A percentile compares a stretch with the other conserved stretches of the same genome.
Evolutionary conservation across 2,113 vertebrate species (phyloP).

Genomic region (Calidris pugnax): DNA sequence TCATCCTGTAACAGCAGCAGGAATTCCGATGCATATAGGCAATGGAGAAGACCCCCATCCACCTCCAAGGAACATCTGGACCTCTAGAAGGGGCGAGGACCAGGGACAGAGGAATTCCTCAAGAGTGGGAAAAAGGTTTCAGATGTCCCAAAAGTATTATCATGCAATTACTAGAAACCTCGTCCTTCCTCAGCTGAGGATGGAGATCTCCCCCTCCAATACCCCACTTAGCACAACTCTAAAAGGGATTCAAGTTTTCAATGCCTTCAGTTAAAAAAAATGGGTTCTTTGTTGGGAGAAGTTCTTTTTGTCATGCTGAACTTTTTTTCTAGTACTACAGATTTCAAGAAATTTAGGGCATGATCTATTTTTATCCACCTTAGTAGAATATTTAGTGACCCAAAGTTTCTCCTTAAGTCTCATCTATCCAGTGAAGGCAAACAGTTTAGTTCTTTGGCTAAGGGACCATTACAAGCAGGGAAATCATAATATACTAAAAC

Average conservation of each 20-base stretch:
- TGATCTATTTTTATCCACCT: neutral
- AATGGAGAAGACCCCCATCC: neutral
- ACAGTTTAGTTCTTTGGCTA: neutral
- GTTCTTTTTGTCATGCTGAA: neutral
- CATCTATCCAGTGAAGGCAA: neutral
- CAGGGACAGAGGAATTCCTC: neutral
- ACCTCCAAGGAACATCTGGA: rapidly evolving
- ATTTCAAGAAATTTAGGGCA: neutral
- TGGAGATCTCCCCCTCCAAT: neutral
- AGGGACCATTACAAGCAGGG: neutral
- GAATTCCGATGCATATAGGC: neutral
- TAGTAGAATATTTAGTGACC: neutral
- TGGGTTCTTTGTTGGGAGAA: neutral
- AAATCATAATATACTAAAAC: neutral
- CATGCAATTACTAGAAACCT: neutral
- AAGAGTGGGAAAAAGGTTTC: neutral
- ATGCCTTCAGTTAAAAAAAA: neutral
- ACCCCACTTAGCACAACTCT: neutral
- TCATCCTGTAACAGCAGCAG: neutral
- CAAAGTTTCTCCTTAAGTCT: neutral
- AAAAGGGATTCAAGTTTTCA: neutral
- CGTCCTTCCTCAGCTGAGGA: neutral
- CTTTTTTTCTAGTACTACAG: neutral
- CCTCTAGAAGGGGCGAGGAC: neutral
- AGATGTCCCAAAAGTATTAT: neutral